phyloP scores from a whole-genome alignment of 2,888 invertebrate genomes.

The Bugulina stolonifera region DNA sequence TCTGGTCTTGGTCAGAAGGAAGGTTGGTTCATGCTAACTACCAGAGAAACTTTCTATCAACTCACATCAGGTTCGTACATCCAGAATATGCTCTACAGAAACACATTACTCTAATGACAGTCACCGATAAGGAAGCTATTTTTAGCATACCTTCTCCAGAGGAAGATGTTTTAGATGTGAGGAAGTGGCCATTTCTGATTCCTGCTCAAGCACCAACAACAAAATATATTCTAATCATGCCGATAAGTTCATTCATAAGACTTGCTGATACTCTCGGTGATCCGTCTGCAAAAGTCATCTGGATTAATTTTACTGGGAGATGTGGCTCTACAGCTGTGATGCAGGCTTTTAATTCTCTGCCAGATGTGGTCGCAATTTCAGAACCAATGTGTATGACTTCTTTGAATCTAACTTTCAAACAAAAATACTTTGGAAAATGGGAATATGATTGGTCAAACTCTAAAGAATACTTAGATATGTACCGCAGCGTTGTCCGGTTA shows the following conservation, averaged over 20 bases:
- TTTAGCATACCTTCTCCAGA: neutral
- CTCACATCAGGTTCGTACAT: neutral
- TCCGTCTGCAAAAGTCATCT: neutral
- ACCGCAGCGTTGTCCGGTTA: neutral
- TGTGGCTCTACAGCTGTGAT: neutral
- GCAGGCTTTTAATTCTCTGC: conserved; percentile 3
- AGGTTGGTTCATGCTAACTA: neutral
- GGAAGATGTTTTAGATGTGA: neutral
- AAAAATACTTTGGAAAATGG: neutral
- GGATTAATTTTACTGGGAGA: conserved; percentile 6
- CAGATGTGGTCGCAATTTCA: neutral
- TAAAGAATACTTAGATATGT: neutral
- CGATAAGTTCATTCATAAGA: neutral
- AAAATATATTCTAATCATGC: neutral
- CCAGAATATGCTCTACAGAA: conserved; percentile 5
- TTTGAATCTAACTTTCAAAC: neutral
- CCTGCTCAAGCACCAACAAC: neutral
- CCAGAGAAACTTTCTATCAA: neutral
- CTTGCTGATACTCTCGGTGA: neutral
- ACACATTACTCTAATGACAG: neutral
- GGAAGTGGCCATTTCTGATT: neutral
- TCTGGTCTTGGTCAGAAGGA: neutral
- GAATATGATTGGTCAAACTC: neutral
- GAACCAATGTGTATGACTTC: neutral
- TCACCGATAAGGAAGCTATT: neutral